Percentiles rank a stretch among this genome's conserved stretches.
These are phyloP conservation scores for Cacoxenus indagator DNA, from an alignment of 2,888 invertebrate species.

Conservation along the genomic window DNA sequence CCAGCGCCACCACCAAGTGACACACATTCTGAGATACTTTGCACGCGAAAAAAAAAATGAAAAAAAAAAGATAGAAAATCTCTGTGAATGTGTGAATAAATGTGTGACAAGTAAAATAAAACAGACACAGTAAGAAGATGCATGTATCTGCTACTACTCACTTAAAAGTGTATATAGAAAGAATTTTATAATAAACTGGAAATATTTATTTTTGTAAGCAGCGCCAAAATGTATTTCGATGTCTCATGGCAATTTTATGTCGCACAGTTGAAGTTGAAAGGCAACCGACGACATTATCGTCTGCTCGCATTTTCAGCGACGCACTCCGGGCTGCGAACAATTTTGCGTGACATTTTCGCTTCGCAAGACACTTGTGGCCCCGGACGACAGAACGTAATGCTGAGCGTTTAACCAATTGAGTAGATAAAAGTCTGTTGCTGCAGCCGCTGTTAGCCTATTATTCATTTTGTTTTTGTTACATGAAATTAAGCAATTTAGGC, in stretches of 20 bases:
- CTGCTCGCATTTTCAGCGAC: background rate
- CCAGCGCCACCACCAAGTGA: constrained; percentile 30
- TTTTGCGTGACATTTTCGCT: constrained; percentile 14
- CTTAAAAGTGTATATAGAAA: background rate
- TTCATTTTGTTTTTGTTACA: constrained; percentile 45
- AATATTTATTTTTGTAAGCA: background rate
- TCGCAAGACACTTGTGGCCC: background rate
- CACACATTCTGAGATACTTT: constrained; percentile 43
- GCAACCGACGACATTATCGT: no score
- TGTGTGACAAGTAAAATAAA: constrained; percentile 54
- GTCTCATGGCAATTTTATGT: constrained; percentile 47
- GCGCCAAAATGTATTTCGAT: background rate
- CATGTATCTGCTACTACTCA: background rate
- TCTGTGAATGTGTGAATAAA: constrained; percentile 27
- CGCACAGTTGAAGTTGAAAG: background rate
- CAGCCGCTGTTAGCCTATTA: constrained; percentile 16
- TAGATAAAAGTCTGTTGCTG: background rate
- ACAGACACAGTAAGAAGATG: background rate
- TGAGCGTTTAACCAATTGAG: constrained; percentile 21
- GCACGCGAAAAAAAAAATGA: background rate
- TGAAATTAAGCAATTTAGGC: constrained; percentile 48
- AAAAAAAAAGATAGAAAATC: background rate
- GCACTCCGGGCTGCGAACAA: background rate
- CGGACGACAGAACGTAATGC: no score
- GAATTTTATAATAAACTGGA: background rate